Evolutionary conservation across 2,113 vertebrate genomes (phyloP).

Genomic region (Grammomys surdaster): DNA sequence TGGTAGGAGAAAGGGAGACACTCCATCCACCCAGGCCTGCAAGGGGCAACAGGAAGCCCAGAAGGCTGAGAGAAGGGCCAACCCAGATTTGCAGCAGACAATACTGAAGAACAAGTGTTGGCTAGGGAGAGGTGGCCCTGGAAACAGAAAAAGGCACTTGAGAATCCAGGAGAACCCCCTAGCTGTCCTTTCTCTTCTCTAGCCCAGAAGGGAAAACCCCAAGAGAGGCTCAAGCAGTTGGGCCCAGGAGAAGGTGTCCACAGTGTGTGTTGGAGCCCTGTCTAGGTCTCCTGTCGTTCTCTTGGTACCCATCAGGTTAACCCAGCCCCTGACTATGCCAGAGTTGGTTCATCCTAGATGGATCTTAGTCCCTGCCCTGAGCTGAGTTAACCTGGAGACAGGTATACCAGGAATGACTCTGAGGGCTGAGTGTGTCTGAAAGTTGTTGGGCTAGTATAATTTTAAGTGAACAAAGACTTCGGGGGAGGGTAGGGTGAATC

Average conservation of each 20-base stretch:
- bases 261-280: background rate
- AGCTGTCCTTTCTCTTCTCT: background rate
- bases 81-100: fast-evolving
- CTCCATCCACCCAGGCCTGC: background rate
- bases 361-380: fast-evolving
- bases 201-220: background rate
- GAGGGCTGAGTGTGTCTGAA: background rate
- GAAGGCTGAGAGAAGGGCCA: background rate
- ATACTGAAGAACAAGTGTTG: background rate
- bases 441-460: fast-evolving
- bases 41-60: background rate
- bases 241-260: background rate
- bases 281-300: fast-evolving
- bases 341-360: background rate
- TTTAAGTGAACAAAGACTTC: fast-evolving
- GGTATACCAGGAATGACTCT: fast-evolving
- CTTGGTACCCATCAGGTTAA: fast-evolving
- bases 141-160: too few relatives aligned
- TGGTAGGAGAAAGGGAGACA: background rate
- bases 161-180: fast-evolving
- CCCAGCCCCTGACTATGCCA: background rate
- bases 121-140: background rate
- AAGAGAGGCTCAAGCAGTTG: background rate
- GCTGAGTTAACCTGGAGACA: background rate
- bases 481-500: too few relatives aligned